Evolutionary conservation across 1,140 invertebrate species (phyloP), one percentile per base, ranked within the genome.

Genomic region (Schmidtea mediterranea): DNA sequence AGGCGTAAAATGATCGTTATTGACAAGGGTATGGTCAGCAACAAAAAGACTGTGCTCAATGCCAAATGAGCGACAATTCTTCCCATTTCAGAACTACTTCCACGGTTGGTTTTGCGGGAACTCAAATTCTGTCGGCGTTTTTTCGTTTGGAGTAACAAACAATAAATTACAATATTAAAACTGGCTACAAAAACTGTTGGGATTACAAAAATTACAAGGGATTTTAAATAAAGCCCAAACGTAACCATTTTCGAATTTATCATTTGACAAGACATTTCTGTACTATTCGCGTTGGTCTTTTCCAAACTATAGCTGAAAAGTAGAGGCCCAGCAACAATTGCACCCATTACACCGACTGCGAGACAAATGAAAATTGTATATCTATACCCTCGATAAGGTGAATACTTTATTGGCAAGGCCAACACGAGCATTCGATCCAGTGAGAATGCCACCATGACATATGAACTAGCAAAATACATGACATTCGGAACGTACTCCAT

Each of bases 401-500:
- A 19, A 12, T 19, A 41, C 12, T 12, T 19, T 3, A 41, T 19
- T 23, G 40, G 40, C 12, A 19, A 12, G 40, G 22, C 18, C 12
- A 41, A 19, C 18, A 23, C 22, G 10, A 41, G 40, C 3, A 12
- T 41, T 19, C 40, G 3, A 12, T 41, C 40, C 12, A 41, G 12
- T 3, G 18, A 19, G 12, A 41, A 41, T 19, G 22, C 22, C 10
- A 12, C 22, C 18, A 41, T 19, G 3, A 41, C 18, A 23, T 41
- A 41, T 3, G 40, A 41, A 19, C 18, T 19, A 6, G 40, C 22
- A 23, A 41, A 41, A 23, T 41, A 41, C 18, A 23, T 23, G 10
- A 41, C 40, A 23, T 23, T 41, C 10, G 40, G 40, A 41, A 41
- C 22, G 40, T 41, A 41, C 12, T 41, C 40, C 40, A 41, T 41